phyloP scores from a whole-genome alignment of 1,140 invertebrate genomes.

The Drosophila fuyamai region DNA sequence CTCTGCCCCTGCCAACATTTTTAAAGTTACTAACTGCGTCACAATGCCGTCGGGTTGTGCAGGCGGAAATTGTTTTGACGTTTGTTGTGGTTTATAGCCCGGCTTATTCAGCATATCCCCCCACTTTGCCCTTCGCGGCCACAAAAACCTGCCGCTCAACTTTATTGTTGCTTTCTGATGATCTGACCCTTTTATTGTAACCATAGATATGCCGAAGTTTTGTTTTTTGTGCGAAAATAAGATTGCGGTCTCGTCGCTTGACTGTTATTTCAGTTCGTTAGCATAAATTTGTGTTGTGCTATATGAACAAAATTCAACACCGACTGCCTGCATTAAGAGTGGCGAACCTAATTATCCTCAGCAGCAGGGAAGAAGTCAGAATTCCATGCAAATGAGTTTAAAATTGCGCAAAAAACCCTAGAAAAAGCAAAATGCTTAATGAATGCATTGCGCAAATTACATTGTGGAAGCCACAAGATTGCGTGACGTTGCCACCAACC shows the following conservation, averaged over 20 bases:
- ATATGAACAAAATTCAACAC: slow-evolving; percentile 25
- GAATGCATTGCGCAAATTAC: slow-evolving; percentile 61
- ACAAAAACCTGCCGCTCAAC: background rate
- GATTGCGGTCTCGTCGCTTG: slow-evolving; percentile 42
- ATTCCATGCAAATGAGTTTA: slow-evolving; percentile 61
- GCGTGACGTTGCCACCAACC: slow-evolving; percentile 25
- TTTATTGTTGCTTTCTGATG: background rate
- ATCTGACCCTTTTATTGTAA: slow-evolving; percentile 27
- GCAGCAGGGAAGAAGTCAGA: slow-evolving; percentile 14
- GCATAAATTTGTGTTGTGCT: slow-evolving; percentile 40
- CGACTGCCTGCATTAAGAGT: slow-evolving; percentile 33
- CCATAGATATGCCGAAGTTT: slow-evolving; percentile 10
- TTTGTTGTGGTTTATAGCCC: slow-evolving; percentile 68
- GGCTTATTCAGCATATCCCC: slow-evolving; percentile 34
- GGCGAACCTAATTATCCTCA: slow-evolving; percentile 50
- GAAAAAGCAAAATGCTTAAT: slow-evolving; percentile 45
- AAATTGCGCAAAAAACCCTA: slow-evolving; percentile 34
- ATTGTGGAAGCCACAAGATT: slow-evolving; percentile 40
- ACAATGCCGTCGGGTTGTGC: slow-evolving; percentile 34
- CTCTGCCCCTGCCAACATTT: background rate
- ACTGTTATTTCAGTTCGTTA: slow-evolving; percentile 49
- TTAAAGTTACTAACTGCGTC: slow-evolving; percentile 21
- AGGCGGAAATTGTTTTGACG: slow-evolving; percentile 68
- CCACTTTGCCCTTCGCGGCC: background rate
- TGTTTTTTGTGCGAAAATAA: slow-evolving; percentile 20